phyloP scores from a whole-genome alignment of 2,797 vertebrate genomes.

The Clarias fuscus region DNA sequence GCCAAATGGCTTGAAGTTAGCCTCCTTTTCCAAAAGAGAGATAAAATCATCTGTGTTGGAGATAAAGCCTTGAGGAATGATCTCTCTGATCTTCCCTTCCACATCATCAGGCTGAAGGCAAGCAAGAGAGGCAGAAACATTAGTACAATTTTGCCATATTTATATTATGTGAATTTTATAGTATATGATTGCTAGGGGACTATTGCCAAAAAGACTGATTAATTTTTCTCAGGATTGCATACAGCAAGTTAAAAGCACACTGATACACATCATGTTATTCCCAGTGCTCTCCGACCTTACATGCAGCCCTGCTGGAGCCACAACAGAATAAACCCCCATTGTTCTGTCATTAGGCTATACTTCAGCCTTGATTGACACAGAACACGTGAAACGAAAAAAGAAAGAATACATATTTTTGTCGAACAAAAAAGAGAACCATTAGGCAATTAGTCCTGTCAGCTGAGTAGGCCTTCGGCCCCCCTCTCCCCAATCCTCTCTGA shows the following conservation, averaged over 20 bases:
- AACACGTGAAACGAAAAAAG: conserved; percentile 58
- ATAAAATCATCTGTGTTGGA: conserved; percentile 92
- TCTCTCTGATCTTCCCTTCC: conserved; percentile 91
- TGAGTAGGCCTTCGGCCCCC: conserved; percentile 82
- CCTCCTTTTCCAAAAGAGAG: conserved; percentile 91
- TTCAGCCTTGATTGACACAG: conserved; percentile 58
- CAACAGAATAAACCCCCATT: conserved; percentile 59
- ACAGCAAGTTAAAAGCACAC: conserved; percentile 32
- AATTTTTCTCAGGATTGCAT: conserved; percentile 9
- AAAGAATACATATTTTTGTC: conserved; percentile 68
- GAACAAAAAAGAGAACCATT: conserved; percentile 79
- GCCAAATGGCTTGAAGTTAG: conserved; percentile 94
- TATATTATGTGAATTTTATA: background rate
- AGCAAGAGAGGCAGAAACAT: conserved; percentile 14
- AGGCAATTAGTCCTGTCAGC: conserved; percentile 97
- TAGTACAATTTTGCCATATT: background rate
- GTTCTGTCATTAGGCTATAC: conserved; percentile 55
- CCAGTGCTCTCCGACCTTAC: conserved; percentile 37
- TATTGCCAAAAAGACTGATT: background rate
- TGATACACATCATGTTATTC: conserved; percentile 25
- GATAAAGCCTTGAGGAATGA: conserved; percentile 91
- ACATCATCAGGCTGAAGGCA: conserved; percentile 85
- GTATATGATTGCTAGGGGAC: background rate
- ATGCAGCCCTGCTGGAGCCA: conserved; percentile 54
- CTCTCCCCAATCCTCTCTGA: conserved; percentile 73